Percentiles rank a stretch among this genome's conserved stretches.
phyloP scores from a whole-genome alignment of 1,140 invertebrate species.

The Plodia interpunctella region DNA sequence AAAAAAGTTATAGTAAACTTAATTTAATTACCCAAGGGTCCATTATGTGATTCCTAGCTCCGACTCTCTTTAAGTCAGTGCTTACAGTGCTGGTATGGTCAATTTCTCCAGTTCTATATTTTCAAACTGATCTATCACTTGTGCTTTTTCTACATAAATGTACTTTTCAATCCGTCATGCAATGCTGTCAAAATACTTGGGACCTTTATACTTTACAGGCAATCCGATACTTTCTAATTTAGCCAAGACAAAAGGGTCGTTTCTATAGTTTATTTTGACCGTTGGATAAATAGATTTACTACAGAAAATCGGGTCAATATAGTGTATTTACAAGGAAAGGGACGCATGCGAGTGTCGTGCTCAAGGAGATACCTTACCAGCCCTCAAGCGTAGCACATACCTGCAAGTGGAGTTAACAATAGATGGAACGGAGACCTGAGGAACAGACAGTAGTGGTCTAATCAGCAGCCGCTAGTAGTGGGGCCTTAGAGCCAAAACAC shows the following conservation, averaged over 20 bases:
- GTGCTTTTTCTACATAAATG: neutral
- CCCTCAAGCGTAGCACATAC: neutral
- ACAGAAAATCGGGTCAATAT: neutral
- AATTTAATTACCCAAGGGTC: no score
- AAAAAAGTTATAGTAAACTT: no score
- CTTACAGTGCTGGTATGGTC: slow-evolving; percentile 3
- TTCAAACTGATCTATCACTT: neutral
- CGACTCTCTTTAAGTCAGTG: neutral
- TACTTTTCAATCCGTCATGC: neutral
- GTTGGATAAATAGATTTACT: neutral
- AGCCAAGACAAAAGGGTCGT: no score
- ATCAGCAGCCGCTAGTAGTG: no score
- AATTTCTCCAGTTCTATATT: neutral
- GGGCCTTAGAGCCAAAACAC: neutral
- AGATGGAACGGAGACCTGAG: no score
- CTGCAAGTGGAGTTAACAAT: neutral
- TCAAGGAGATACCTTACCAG: neutral
- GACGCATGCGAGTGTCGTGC: slow-evolving; percentile 3
- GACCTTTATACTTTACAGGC: neutral
- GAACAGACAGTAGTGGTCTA: neutral
- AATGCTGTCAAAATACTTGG: neutral
- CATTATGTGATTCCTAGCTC: neutral
- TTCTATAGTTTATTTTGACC: no score
- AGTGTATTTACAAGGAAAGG: neutral
- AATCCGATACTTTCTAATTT: neutral